Evolutionary conservation across 1,140 invertebrate species (phyloP).

Genomic region (Hyphantria cunea): DNA sequence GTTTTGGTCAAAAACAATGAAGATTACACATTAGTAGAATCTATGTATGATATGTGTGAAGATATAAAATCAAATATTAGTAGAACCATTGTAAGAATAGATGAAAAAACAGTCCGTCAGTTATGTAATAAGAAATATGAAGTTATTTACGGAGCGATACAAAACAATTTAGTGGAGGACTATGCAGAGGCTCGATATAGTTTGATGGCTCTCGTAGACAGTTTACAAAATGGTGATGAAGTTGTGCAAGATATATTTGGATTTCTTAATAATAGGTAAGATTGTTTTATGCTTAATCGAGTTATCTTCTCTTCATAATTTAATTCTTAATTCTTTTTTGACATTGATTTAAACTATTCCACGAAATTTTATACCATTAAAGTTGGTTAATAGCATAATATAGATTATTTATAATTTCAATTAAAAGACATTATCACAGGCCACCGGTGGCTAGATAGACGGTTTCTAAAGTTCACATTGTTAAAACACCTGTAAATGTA

Average conservation of each 20-base stretch:
- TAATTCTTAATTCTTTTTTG: too few species aligned
- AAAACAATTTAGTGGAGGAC: slow-evolving; percentile 43
- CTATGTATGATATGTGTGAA: slow-evolving; percentile 50
- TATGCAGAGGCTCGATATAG: slow-evolving; percentile 43
- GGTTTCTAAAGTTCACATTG: too few species aligned
- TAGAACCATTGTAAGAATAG: slow-evolving; percentile 55
- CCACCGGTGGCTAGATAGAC: too few species aligned
- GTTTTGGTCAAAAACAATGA: slow-evolving; percentile 52
- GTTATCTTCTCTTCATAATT: too few species aligned
- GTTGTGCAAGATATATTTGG: slow-evolving; percentile 47
- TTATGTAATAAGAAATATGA: slow-evolving; percentile 59
- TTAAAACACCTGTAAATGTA: too few species aligned
- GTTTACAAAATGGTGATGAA: slow-evolving; percentile 38
- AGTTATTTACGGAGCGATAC: slow-evolving; percentile 48
- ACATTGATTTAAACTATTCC: too few species aligned
- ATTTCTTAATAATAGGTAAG: slow-evolving; percentile 62
- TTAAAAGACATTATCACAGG: too few species aligned
- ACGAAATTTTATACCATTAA: too few species aligned
- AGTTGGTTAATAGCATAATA: too few species aligned
- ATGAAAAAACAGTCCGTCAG: slow-evolving; percentile 48
- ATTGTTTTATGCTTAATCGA: slow-evolving; percentile 18
- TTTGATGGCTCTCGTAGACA: slow-evolving; percentile 49
- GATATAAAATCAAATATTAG: slow-evolving; percentile 46
- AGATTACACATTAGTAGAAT: slow-evolving; percentile 48
- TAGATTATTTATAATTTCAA: too few species aligned